Evolutionary conservation across 1,140 invertebrate genomes (phyloP).

Genomic region (Heliconius hermathena): DNA sequence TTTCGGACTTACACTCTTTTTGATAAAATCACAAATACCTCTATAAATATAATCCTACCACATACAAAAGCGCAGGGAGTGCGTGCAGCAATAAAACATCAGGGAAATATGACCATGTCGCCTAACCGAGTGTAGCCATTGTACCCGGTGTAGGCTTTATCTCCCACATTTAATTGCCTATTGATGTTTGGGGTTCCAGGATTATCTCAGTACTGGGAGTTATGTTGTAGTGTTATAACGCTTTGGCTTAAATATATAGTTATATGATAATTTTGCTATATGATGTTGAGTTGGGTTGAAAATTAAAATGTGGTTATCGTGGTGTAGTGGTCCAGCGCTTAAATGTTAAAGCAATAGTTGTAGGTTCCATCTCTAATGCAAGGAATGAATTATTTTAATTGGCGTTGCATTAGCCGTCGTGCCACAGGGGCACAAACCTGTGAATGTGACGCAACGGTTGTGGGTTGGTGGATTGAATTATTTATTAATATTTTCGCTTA

Average conservation of each 20-base stretch:
- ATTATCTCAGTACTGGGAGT: conserved; percentile 3
- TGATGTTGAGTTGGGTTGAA: too few species aligned
- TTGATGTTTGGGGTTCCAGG: conserved; percentile 3
- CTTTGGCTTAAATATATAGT: background rate
- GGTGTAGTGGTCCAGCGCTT: too few species aligned
- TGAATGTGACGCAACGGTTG: too few species aligned
- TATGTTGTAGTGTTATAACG: background rate
- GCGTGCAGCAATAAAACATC: conserved; percentile 23
- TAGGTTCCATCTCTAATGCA: too few species aligned
- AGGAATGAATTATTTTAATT: too few species aligned
- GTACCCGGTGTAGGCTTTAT: conserved; percentile 22
- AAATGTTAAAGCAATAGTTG: too few species aligned
- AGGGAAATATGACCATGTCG: conserved; percentile 19
- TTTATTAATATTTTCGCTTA: too few species aligned
- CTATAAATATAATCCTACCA: background rate
- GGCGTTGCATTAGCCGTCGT: too few species aligned
- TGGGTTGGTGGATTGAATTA: too few species aligned
- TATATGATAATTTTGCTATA: background rate
- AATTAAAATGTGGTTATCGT: too few species aligned
- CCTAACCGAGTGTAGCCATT: conserved; percentile 13
- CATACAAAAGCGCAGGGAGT: background rate
- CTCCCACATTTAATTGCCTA: conserved; percentile 22
- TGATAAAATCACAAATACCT: background rate
- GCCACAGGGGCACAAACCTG: too few species aligned
- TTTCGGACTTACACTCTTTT: background rate